Evolutionary conservation across 2,888 invertebrate genomes (phyloP).

Genomic region (Lobophora halterata): DNA sequence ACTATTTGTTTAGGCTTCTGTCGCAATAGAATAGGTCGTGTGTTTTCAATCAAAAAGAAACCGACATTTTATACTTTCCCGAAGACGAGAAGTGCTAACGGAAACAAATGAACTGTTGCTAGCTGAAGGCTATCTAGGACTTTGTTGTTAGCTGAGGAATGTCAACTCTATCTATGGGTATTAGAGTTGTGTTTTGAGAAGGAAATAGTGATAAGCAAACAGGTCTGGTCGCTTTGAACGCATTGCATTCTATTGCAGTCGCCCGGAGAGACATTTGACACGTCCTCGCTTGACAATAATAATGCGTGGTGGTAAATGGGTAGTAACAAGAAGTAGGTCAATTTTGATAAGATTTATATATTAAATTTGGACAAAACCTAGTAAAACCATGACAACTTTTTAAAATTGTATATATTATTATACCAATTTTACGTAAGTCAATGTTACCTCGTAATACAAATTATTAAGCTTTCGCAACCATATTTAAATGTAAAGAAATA

Average conservation of each 20-base stretch:
- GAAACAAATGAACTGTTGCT: slow-evolving; percentile 74
- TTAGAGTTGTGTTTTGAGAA: slow-evolving; percentile 45
- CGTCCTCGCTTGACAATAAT: slow-evolving; percentile 64
- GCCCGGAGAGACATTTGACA: slow-evolving; percentile 73
- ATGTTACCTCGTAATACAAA: no score
- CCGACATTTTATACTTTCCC: slow-evolving; percentile 66
- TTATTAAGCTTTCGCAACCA: no score
- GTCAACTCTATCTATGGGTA: slow-evolving; percentile 30
- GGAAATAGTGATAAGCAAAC: slow-evolving; percentile 54
- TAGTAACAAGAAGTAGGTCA: slow-evolving; percentile 20
- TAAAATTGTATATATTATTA: no score
- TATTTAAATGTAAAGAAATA: no score
- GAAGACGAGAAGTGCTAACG: slow-evolving; percentile 70
- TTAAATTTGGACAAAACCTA: no score
- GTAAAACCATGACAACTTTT: no score
- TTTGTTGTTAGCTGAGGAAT: slow-evolving; percentile 31
- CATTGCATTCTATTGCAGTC: slow-evolving; percentile 71
- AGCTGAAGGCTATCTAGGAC: slow-evolving; percentile 60
- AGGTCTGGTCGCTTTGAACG: slow-evolving; percentile 68
- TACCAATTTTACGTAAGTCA: no score
- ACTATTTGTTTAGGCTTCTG: slow-evolving; percentile 49
- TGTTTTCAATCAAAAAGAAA: slow-evolving; percentile 61
- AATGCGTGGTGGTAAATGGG: slow-evolving; percentile 48
- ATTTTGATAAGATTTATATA: no score
- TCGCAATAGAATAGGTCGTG: slow-evolving; percentile 54